Evolutionary conservation across 2,113 vertebrate genomes (phyloP), one percentile per base, ranked within the genome.

Genomic region (Tinamus guttatus): DNA sequence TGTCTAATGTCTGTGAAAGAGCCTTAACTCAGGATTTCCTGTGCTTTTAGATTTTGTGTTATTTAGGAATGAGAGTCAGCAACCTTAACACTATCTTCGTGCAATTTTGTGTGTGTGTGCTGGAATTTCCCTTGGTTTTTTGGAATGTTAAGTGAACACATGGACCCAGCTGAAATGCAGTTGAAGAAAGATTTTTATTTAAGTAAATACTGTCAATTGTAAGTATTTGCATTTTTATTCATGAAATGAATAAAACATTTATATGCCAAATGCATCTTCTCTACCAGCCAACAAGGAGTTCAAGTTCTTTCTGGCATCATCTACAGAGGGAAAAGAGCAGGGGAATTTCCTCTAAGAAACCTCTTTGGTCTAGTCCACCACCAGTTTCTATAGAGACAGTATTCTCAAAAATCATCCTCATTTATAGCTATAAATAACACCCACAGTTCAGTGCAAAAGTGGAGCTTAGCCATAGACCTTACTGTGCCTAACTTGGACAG

Each of bases 331-430:
- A 93, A 87, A 79, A 73, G 65, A 89, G 36, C 47, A 74, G 70
- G 49, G 49, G 74, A 84, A 74, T 92, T 93, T 96, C 83, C 74
- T 82, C 78, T 90, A 67, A 89, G 74, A 92, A 89, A 86, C 52
- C 73, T 95, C 80, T 89, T 90, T 76, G 80, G 58, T 96, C 88
- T 93, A 93, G 83, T 87, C 70, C 32, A 68, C 43, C 73, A 89
- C 77, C 74, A 90, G 92, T 97, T 97, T 96, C 96, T 97, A 95
- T 82, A 97, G 94, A 97, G 92, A 97, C 83, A 70, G 63, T 79
- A 54, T 76, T 92, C 93, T 82, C 74, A 92, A 96, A 97, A 96
- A 73, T 85, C 65, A 51, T 96, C 77, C 47, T 93, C 59, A 77
- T 93, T 87, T 96, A 69, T 84, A 64, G 67, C 59, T 96, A 94